Evolutionary conservation across 2,888 invertebrate species (phyloP).

Genomic region (Acrobasis consociella): DNA sequence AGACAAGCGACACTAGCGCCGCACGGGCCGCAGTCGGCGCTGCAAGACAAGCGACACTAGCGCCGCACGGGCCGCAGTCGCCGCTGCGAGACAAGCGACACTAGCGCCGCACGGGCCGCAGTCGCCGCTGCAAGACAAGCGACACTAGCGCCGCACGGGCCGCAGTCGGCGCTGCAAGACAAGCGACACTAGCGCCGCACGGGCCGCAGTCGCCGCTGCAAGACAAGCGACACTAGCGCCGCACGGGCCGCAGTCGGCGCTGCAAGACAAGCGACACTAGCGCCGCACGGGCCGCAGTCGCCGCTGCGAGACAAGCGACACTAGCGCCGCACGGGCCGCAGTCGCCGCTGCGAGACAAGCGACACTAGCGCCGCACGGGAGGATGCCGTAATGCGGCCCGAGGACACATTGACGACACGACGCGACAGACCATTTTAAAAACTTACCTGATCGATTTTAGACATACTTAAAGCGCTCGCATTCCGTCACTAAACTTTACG

Average conservation of each 20-base stretch:
- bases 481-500: no score
- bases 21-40: constrained; percentile 83
- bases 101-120: not conserved
- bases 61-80: constrained; percentile 58
- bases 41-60: constrained; percentile 61
- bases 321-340: no score
- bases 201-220: constrained; percentile 61
- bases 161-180: constrained; percentile 78
- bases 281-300: constrained; percentile 73
- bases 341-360: constrained; percentile 42
- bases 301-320: constrained; percentile 61
- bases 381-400: no score
- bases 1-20: constrained; percentile 28
- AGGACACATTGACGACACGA: no score
- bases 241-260: no score
- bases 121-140: not conserved
- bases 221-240: no score
- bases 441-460: no score
- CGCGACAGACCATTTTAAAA: not conserved
- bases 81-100: constrained; percentile 33
- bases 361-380: not conserved
- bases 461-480: no score
- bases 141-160: constrained; percentile 52
- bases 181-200: constrained; percentile 49
- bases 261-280: no score